phyloP scores from a whole-genome alignment of 2,888 invertebrate species.

The Drosophila mulleri region DNA sequence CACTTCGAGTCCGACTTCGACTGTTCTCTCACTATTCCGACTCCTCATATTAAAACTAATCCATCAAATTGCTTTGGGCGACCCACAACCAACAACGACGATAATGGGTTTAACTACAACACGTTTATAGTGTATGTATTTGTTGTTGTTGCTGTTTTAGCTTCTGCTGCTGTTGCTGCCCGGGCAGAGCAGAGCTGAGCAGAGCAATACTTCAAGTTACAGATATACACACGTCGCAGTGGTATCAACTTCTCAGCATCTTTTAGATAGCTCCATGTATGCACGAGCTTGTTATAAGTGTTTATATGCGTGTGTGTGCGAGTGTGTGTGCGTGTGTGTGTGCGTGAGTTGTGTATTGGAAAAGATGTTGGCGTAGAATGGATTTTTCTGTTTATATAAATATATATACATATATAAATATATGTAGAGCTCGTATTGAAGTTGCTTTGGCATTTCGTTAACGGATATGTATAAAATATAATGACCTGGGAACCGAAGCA shows the following conservation, averaged over 20 bases:
- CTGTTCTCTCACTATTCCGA: conserved; percentile 37
- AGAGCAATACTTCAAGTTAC: conserved; percentile 71
- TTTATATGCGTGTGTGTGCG: conserved; percentile 7
- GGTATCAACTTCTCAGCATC: conserved; percentile 74
- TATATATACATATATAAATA: conserved; percentile 20
- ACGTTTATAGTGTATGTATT: conserved; percentile 53
- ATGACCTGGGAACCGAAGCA: conserved; percentile 55
- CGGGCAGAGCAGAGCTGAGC: conserved; percentile 34
- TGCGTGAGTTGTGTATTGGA: conserved; percentile 17
- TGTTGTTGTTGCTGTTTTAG: conserved; percentile 27
- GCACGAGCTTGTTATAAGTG: conserved; percentile 35
- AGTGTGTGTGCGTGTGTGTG: background rate
- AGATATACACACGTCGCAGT: conserved; percentile 64
- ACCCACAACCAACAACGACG: conserved; percentile 67
- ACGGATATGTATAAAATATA: conserved; percentile 57
- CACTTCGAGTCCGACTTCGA: conserved; percentile 24
- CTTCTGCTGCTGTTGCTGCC: conserved; percentile 39
- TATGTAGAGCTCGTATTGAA: conserved; percentile 44
- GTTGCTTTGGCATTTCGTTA: conserved; percentile 55
- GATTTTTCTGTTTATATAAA: conserved; percentile 43
- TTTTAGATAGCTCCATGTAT: conserved; percentile 63
- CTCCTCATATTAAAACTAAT: conserved; percentile 71
- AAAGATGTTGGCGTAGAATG: conserved; percentile 61
- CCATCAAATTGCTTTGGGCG: conserved; percentile 75
- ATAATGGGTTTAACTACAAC: conserved; percentile 72